Conservation (phyloP, 2,888 invertebrate species). For the Euproctis similis region DNA sequence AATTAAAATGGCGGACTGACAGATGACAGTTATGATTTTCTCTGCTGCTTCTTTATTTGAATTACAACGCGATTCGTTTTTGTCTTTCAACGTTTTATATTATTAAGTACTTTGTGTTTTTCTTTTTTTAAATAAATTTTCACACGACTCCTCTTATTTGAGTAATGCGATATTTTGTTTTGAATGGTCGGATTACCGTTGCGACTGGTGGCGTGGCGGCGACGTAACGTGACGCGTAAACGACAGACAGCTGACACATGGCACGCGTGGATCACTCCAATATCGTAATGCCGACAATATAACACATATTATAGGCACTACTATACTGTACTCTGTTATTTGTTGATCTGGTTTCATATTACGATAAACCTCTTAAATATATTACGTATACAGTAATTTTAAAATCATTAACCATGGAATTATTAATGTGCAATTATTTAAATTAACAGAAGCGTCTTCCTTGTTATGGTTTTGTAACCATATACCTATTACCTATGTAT, state of each 20-base stretch:
- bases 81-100: slow-evolving; percentile 24
- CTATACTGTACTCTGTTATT: slow-evolving; percentile 12
- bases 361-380: slow-evolving; percentile 6
- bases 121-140: slow-evolving; percentile 24
- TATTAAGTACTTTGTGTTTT: slow-evolving; percentile 25
- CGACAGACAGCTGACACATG: slow-evolving; percentile 54
- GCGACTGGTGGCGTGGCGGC: slow-evolving; percentile 28
- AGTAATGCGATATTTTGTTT: slow-evolving; percentile 52
- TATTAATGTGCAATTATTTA: too few relatives aligned
- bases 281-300: slow-evolving; percentile 8
- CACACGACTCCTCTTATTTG: slow-evolving; percentile 24
- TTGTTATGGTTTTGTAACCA: too few relatives aligned
- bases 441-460: too few relatives aligned
- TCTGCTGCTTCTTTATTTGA: slow-evolving; percentile 13
- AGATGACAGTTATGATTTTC: slow-evolving; percentile 52
- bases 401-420: slow-evolving; percentile 9
- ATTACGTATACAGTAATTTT: too few relatives aligned
- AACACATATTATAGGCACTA: slow-evolving; percentile 6
- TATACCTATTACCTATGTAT: too few relatives aligned
- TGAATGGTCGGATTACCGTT: slow-evolving; percentile 44
- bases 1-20: slow-evolving; percentile 66
- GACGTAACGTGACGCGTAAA: slow-evolving; percentile 58
- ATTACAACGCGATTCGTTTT: slow-evolving; percentile 19
- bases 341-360: slow-evolving; percentile 16
- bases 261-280: slow-evolving; percentile 34